Evolutionary conservation across 2,888 invertebrate genomes (phyloP).

Genomic region (Fragum sueziense): DNA sequence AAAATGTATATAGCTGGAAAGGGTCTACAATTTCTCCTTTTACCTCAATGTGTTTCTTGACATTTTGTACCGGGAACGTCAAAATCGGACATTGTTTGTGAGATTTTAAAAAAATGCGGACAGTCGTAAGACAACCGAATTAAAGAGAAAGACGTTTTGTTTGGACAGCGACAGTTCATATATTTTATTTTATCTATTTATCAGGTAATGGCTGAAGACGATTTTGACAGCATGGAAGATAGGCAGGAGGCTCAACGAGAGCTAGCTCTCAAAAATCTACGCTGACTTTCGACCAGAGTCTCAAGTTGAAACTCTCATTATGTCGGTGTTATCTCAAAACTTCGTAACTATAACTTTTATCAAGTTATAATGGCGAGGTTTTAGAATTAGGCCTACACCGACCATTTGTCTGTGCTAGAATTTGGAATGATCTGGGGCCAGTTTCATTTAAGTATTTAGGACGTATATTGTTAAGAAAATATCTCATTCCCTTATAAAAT

Average conservation of each 20-base stretch:
- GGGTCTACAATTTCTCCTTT: background rate
- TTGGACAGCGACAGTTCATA: background rate
- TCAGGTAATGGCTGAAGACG: constrained; percentile 53
- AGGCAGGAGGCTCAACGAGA: constrained; percentile 34
- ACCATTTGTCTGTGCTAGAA: too few relatives aligned
- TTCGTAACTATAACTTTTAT: too few relatives aligned
- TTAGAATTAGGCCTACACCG: too few relatives aligned
- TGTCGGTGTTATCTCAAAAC: too few relatives aligned
- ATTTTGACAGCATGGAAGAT: constrained; percentile 43
- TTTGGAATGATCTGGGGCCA: too few relatives aligned
- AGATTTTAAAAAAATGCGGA: background rate
- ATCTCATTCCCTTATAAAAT: too few relatives aligned
- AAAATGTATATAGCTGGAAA: too few relatives aligned
- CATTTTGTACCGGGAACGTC: background rate
- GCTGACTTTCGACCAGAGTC: too few relatives aligned
- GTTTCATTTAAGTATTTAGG: too few relatives aligned
- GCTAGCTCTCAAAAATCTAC: constrained; percentile 15
- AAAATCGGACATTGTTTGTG: background rate
- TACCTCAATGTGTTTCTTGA: background rate
- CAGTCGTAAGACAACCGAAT: background rate
- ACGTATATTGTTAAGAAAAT: too few relatives aligned
- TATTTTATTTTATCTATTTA: background rate
- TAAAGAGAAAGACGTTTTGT: background rate
- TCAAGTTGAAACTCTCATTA: too few relatives aligned
- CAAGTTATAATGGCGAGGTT: too few relatives aligned